These are phyloP conservation scores for Charaxes varanes DNA, from an alignment of 1,140 invertebrate genomes.

Conservation along the genomic window DNA sequence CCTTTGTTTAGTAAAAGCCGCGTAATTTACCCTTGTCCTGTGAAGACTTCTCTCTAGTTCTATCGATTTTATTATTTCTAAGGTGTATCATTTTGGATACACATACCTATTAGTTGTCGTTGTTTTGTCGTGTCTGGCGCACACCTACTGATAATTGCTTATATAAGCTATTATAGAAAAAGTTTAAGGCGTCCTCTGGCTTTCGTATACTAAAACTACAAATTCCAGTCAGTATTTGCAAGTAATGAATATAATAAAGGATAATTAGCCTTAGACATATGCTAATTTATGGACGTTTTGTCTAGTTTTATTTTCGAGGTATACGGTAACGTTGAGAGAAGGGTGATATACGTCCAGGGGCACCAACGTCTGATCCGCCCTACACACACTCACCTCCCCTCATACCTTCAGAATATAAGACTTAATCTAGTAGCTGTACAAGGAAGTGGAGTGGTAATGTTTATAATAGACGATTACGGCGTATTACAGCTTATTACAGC, in stretches of 20 bases:
- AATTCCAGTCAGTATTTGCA: constrained; percentile 4
- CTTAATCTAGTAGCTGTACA: constrained; percentile 26
- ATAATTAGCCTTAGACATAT: constrained; percentile 9
- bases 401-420: constrained; percentile 16
- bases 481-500: too few species aligned
- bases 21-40: constrained; percentile 20
- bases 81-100: constrained; percentile 24
- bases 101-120: constrained; percentile 6
- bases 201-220: too few species aligned
- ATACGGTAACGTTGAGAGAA: constrained; percentile 9
- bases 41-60: constrained; percentile 16
- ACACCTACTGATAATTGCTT: constrained; percentile 9
- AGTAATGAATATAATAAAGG: constrained; percentile 1
- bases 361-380: constrained; percentile 7
- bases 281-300: not conserved
- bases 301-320: too few species aligned
- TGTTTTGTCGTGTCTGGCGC: constrained; percentile 5
- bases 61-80: constrained; percentile 21
- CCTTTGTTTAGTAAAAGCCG: constrained; percentile 17
- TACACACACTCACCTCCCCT: not conserved
- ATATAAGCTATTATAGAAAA: constrained; percentile 13
- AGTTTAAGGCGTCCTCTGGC: constrained; percentile 1
- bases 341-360: constrained; percentile 18
- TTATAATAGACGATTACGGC: too few species aligned
- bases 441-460: too few species aligned